A percentile compares a stretch with the other conserved stretches of the same genome.
Conservation (phyloP, 2,113 vertebrate species). For the Gasterosteus aculeatus region DNA sequence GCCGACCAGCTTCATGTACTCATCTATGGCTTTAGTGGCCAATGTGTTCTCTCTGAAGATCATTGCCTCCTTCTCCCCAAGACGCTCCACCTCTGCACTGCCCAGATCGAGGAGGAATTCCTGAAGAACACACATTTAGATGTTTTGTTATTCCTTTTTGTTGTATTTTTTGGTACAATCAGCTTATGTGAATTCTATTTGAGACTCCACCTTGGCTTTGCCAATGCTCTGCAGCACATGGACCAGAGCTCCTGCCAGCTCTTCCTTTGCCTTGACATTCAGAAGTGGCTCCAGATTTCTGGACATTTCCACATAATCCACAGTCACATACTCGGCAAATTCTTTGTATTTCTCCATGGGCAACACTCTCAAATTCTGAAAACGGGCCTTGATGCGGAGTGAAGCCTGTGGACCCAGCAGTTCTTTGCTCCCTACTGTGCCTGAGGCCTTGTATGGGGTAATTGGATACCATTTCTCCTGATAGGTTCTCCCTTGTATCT, state of each 20-base stretch:
- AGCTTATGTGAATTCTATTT: neutral
- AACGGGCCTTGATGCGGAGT: conserved; percentile 86
- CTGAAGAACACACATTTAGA: conserved; percentile 68
- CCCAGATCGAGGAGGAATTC: conserved; percentile 91
- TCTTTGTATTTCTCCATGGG: conserved; percentile 94
- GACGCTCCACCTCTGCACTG: conserved; percentile 86
- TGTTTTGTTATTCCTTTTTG: neutral
- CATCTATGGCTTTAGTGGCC: conserved; percentile 95
- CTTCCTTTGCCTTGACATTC: conserved; percentile 89
- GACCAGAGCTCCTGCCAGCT: conserved; percentile 89
- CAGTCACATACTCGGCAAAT: conserved; percentile 91
- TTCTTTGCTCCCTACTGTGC: conserved; percentile 71
- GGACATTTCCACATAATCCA: conserved; percentile 88
- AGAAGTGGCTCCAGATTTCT: conserved; percentile 85
- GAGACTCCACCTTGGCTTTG: conserved; percentile 87
- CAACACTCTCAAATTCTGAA: conserved; percentile 87
- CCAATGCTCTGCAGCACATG: conserved; percentile 91
- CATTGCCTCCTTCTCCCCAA: conserved; percentile 88
- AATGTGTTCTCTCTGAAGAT: conserved; percentile 96
- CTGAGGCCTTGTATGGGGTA: conserved; percentile 70
- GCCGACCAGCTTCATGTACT: conserved; percentile 97
- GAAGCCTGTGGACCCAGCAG: conserved; percentile 76
- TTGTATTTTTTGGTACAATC: neutral
- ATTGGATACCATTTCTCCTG: conserved; percentile 88
- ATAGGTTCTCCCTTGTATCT: conserved; percentile 78